Conservation (phyloP, 2,888 invertebrate genomes). For the Schrankia costaestrigalis region DNA sequence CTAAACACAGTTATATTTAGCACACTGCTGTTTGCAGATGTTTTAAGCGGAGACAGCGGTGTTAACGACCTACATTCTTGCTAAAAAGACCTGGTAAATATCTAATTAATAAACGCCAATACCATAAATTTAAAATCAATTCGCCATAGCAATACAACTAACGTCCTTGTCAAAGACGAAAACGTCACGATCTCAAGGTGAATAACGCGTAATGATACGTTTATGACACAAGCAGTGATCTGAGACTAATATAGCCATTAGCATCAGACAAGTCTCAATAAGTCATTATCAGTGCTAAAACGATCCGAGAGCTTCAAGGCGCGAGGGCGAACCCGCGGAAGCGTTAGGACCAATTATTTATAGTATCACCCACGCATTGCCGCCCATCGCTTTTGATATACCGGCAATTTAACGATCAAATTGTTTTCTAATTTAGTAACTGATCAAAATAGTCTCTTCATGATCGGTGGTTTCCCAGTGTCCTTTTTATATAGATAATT, state of each 20-base stretch:
- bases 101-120: too few species aligned
- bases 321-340: conserved; percentile 49
- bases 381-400: conserved; percentile 13
- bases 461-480: too few species aligned
- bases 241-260: conserved; percentile 34
- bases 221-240: conserved; percentile 15
- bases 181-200: conserved; percentile 13
- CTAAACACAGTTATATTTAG: too few species aligned
- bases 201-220: conserved; percentile 18
- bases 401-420: conserved; percentile 27
- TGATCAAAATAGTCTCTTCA: too few species aligned
- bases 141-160: neutral
- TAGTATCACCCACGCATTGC: conserved; percentile 49
- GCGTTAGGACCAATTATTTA: conserved; percentile 39
- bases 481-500: too few species aligned
- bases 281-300: conserved; percentile 28
- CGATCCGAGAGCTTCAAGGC: conserved; percentile 13
- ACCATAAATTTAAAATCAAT: too few species aligned
- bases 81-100: too few species aligned
- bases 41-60: too few species aligned
- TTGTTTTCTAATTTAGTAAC: too few species aligned
- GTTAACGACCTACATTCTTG: too few species aligned
- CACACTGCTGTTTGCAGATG: too few species aligned
- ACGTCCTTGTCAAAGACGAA: conserved; percentile 22
- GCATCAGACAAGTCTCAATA: conserved; percentile 17